Evolutionary conservation across 2,797 vertebrate genomes (phyloP), one percentile per base, ranked within the genome.

Genomic region (Cossypha niveicapilla): DNA sequence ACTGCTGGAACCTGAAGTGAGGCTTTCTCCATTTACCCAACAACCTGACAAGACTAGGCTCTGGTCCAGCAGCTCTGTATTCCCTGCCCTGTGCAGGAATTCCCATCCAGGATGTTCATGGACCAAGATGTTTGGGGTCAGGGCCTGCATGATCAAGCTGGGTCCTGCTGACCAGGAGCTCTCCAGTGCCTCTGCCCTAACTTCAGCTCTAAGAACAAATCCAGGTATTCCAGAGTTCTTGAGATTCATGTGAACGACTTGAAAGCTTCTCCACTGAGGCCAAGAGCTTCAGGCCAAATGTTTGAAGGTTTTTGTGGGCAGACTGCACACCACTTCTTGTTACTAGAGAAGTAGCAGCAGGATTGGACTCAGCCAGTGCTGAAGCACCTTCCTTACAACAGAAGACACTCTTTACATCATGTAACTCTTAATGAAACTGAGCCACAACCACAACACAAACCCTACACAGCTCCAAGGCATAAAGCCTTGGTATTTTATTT

Each of bases 401-500:
- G 75, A 35, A 54, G 79, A 77, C 42, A 71, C 45, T 18, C 57
- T 72, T 82, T 60, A 61, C 44, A 35, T 60, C 62, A 35, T 11
- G 50, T 50, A 86, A 71, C 56, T 47, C 54, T 71, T 80, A 85
- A 66, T 17, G 16, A 90, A 81, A 80, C 19, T 1, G 1, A 92
- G 71, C 13, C 85, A 65, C 32, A 68, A 22, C 35, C 61, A 32
- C 75, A 73, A 79, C 39, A 54, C 65, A 90, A 57, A 72, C 62
- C 63, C n/a, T 24, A 44, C 54, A 61, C 63, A 66, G 90, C 95
- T 91, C 34, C 8, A 47, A 93, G 93, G 87, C 90, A 63, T 28
- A 0, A 28, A 84, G 86, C 62, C 75, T 32, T 2, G 18, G 37
- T 66, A 42, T 87, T 97, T 96, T 93, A 97, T 97, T 97, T 96